These are phyloP conservation scores for Catostomus latipinnis DNA, from an alignment of 2,797 vertebrate genomes.

Conservation along the genomic window DNA sequence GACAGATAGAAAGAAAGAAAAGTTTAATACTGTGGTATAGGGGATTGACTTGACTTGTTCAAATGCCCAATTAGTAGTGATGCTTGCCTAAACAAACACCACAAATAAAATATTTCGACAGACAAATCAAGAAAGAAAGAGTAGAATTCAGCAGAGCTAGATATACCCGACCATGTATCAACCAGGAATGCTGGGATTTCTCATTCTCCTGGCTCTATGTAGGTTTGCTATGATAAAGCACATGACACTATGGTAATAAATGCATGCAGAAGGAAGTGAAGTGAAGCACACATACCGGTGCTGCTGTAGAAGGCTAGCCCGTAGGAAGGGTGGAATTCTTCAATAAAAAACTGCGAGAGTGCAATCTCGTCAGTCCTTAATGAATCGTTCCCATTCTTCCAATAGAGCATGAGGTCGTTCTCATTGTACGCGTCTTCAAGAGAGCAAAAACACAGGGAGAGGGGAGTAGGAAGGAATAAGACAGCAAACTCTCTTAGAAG, in stretches of 20 bases:
- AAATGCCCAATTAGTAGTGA: too few relatives aligned
- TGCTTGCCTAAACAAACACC: not conserved
- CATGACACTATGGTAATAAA: not conserved
- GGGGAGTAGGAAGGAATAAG: constrained; percentile 1
- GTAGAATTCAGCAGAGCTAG: constrained; percentile 36
- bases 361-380: constrained; percentile 91
- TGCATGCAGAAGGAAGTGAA: not conserved
- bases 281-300: constrained; percentile 81
- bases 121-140: too few relatives aligned
- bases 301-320: constrained; percentile 94
- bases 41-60: too few relatives aligned
- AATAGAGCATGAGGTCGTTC: constrained; percentile 93
- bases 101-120: not conserved
- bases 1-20: too few relatives aligned
- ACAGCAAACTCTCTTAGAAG: constrained; percentile 58
- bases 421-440: constrained; percentile 91
- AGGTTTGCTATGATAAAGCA: not conserved
- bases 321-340: constrained; percentile 93
- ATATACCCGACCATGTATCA: not conserved
- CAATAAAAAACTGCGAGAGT: constrained; percentile 93
- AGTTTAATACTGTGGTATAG: too few relatives aligned
- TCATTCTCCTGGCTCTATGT: not conserved
- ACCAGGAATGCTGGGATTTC: not conserved
- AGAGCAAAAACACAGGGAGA: constrained; percentile 55
- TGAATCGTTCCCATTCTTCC: constrained; percentile 93